phyloP scores from a whole-genome alignment of 2,888 invertebrate genomes.

The Auanema sp. region DNA sequence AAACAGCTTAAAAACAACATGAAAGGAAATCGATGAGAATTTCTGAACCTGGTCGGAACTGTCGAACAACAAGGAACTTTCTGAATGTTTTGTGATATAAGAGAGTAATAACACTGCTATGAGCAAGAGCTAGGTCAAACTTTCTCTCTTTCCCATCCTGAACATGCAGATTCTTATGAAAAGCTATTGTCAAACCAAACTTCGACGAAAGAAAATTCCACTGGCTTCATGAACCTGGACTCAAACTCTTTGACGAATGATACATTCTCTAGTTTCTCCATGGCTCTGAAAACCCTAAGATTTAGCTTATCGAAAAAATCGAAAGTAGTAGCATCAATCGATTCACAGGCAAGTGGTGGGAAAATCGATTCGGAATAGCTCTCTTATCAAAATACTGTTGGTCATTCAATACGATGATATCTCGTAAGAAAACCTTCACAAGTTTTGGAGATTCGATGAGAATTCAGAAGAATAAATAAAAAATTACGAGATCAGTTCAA shows the following conservation, averaged over 20 bases:
- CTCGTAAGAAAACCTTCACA: no score
- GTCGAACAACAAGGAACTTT: conserved; percentile 42
- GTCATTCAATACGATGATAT: no score
- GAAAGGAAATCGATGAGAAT: conserved; percentile 5
- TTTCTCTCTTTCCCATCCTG: conserved; percentile 11
- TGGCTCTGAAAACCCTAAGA: not conserved
- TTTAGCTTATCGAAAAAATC: no score
- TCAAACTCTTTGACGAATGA: conserved; percentile 17
- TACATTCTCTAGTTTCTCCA: conserved; percentile 13
- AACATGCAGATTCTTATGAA: not conserved
- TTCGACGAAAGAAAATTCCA: conserved; percentile 14
- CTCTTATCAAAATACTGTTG: no score
- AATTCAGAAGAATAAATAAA: no score
- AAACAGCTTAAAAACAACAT: conserved; percentile 46
- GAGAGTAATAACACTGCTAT: conserved; percentile 39
- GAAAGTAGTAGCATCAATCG: no score
- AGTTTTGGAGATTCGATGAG: no score
- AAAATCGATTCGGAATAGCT: no score
- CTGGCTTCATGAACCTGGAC: conserved; percentile 21
- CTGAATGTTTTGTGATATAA: conserved; percentile 35
- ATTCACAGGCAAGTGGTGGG: no score
- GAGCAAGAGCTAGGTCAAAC: conserved; percentile 16
- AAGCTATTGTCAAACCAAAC: not conserved
- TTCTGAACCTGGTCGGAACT: conserved; percentile 48
- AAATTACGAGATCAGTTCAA: no score